Conservation (phyloP, 30 jellyfish, hydroid and myxozoan species). For the Mastigias papua region DNA sequence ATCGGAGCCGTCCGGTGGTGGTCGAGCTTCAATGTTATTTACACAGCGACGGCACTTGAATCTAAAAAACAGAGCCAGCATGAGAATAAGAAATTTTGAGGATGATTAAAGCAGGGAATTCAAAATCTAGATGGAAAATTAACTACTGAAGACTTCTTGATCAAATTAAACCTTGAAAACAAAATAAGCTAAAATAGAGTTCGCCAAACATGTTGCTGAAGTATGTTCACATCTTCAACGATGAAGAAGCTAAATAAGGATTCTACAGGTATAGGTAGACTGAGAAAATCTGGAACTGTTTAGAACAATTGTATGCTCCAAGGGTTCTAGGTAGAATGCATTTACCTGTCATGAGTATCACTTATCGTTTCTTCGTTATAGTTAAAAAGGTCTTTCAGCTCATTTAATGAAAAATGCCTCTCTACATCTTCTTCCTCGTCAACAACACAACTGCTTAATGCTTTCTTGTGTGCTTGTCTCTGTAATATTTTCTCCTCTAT, state of each 20-base stretch:
- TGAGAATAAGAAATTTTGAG: neutral
- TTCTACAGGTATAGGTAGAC: too few species aligned
- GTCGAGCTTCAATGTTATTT: conserved; percentile 86
- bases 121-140: neutral
- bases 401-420: conserved; percentile 92
- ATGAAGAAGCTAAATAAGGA: too few species aligned
- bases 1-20: conserved; percentile 97
- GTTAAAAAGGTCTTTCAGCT: conserved; percentile 88
- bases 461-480: conserved; percentile 99
- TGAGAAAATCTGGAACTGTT: too few species aligned
- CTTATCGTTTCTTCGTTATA: conserved; percentile 82
- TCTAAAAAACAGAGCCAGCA: conserved; percentile 59
- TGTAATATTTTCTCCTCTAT: conserved; percentile 98
- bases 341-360: conserved; percentile 97
- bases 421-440: conserved; percentile 99
- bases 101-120: neutral
- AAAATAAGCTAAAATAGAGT: too few species aligned
- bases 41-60: conserved; percentile 98
- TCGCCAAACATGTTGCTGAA: too few species aligned
- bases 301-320: too few species aligned
- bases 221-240: too few species aligned
- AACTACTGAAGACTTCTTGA: neutral
- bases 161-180: too few species aligned
- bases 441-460: conserved; percentile 99
- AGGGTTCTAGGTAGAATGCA: too few species aligned